Conservation (phyloP, 1,140 invertebrate species). For the Heliothis subflexa region DNA sequence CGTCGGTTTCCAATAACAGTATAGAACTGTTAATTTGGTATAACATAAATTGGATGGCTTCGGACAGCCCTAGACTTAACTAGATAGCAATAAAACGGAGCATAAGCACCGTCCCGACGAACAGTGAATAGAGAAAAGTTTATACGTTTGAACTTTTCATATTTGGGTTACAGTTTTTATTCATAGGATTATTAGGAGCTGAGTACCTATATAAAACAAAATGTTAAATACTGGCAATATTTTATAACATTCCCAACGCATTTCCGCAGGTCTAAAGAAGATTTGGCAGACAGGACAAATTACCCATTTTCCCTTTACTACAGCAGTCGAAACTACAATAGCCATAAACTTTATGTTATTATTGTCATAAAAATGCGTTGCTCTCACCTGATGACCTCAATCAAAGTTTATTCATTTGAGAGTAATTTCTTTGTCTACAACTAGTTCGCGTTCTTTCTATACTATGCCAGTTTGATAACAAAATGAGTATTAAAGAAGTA, state of each 20-base stretch:
- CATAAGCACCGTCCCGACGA: constrained; percentile 12
- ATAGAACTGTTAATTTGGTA: constrained; percentile 45
- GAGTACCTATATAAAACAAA: no score
- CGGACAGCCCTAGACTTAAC: constrained; percentile 34
- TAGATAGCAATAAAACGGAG: constrained; percentile 33
- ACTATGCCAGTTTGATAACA: neutral
- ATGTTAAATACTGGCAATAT: neutral
- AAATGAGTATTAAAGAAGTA: neutral
- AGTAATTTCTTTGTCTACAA: neutral
- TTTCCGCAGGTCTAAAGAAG: neutral
- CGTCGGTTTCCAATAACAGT: constrained; percentile 45
- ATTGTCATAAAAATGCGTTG: constrained; percentile 17
- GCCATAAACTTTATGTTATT: constrained; percentile 40
- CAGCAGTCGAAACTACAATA: constrained; percentile 15
- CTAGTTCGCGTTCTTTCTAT: neutral
- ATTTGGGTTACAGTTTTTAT: neutral
- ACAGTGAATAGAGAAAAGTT: neutral
- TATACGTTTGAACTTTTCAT: neutral
- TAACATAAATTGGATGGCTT: constrained; percentile 33
- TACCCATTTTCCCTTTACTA: constrained; percentile 22
- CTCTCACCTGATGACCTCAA: constrained; percentile 33
- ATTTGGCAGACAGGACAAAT: constrained; percentile 19
- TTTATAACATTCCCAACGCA: neutral
- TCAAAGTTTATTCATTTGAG: constrained; percentile 39
- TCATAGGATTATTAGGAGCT: no score